Base-by-base conservation (phyloP, 2,888 invertebrate genomes). In the Melolontha melolontha region DNA sequence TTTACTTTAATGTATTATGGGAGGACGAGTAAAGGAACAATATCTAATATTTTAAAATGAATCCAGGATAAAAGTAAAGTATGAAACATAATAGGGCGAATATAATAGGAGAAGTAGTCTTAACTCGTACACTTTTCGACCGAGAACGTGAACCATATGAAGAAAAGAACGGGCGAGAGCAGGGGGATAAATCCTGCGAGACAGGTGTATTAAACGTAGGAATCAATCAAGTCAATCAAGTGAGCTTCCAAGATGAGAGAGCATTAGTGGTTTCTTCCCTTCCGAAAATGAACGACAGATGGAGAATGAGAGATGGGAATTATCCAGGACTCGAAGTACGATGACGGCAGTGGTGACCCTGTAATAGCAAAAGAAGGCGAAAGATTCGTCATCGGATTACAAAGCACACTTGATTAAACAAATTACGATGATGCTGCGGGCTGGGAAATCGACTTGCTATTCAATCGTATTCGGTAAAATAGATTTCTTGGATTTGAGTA, bases 141-240 rank as follows among this genome's bases (percentile, higher is more conserved):
- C 4, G n/a, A 22, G 22, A 22, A 22, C 4, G 22, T 2, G 22
- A 22, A 22, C 22, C 22, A 22, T 22, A 34, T 34, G 34, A 34
- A 34, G 34, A 34, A 6, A 6, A 1, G 34, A 34, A 10, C 10
- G 34, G 34, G 34, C 6, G 10, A 34, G 34, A 34, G 34, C 34
- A 34, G 34, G 8, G 10, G 34, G 27, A 57, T 57, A 57, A 57
- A 29, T 42, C 57, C 42, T 44, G 44, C 17, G 42, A 42, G 57
- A 41, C 22, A 42, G 57, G 42, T 29, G 44, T 57, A 57, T 57
- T 42, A 57, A 57, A 44, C 27, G 41, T 42, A 17, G 42, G 44
- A 57, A 57, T 57, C 42, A 57, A 57, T 57, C 57, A 44, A 57
- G 57, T 44, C 42, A 57, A 57, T 57, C 57, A 57, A 57, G 27